phyloP scores from a whole-genome alignment of 2,888 invertebrate species.

The Fragum fragum region DNA sequence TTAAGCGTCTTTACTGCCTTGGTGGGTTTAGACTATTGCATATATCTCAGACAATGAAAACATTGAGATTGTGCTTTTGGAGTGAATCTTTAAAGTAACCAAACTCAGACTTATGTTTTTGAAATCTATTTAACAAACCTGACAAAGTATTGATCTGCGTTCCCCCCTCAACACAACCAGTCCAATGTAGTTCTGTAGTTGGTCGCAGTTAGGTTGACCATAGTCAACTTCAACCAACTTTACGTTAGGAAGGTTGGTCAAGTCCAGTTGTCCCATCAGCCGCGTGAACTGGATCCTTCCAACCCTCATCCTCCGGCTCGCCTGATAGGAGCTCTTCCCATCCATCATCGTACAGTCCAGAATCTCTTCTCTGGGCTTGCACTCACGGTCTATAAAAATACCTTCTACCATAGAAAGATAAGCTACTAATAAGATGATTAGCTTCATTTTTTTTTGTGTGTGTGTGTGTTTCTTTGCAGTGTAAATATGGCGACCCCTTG shows the following conservation, averaged over 20 bases:
- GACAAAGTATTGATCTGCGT: not conserved
- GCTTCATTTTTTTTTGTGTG: not conserved
- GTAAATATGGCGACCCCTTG: too few relatives aligned
- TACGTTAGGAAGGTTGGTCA: not conserved
- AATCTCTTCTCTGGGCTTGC: not conserved
- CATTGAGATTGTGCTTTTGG: too few relatives aligned
- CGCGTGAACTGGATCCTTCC: not conserved
- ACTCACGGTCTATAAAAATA: not conserved
- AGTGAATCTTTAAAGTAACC: too few relatives aligned
- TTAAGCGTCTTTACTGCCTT: too few relatives aligned
- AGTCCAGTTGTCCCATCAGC: not conserved
- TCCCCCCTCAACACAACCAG: not conserved
- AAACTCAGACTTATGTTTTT: too few relatives aligned
- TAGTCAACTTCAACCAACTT: not conserved
- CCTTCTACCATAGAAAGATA: too few relatives aligned
- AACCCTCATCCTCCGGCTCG: not conserved
- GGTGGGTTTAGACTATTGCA: too few relatives aligned
- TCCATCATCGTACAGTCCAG: not conserved
- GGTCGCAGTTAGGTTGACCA: not conserved
- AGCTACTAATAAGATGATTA: too few relatives aligned
- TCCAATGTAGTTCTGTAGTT: not conserved
- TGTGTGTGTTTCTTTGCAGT: too few relatives aligned
- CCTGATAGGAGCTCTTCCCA: not conserved
- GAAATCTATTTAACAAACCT: not conserved
- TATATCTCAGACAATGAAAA: too few relatives aligned